Evolutionary conservation across 2,113 vertebrate genomes (phyloP).

Genomic region (Psittacula cyanocephala): DNA sequence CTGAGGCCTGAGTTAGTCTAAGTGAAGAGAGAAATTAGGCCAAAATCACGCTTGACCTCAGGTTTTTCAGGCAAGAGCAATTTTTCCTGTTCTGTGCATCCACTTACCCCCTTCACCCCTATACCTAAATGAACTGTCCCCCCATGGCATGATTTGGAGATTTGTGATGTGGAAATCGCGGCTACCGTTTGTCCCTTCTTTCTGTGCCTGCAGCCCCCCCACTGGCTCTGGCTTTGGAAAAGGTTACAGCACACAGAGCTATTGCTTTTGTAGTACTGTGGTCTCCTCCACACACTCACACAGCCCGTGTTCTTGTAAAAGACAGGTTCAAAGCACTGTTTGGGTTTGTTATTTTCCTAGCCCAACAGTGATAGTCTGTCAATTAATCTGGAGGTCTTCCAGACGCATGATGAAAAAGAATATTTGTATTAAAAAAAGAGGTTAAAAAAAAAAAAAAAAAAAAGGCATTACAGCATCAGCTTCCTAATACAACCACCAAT

Average conservation of each 20-base stretch:
- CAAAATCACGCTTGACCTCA: background rate
- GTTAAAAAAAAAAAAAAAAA: background rate
- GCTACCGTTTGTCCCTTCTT: rapidly evolving
- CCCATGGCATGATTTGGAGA: rapidly evolving
- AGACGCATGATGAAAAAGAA: background rate
- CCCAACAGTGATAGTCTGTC: background rate
- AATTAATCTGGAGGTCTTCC: background rate
- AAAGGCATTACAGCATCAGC: rapidly evolving
- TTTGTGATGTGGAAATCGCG: rapidly evolving
- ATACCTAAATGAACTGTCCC: background rate
- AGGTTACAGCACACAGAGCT: rapidly evolving
- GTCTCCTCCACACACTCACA: background rate
- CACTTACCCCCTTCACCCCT: background rate
- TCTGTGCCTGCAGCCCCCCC: background rate
- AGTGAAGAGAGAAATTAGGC: background rate
- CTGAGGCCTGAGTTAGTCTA: background rate
- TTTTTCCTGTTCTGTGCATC: background rate
- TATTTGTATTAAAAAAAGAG: background rate
- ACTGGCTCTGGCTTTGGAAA: background rate
- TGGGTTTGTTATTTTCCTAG: background rate
- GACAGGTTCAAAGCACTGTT: rapidly evolving
- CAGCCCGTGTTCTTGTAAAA: rapidly evolving
- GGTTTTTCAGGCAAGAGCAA: background rate
- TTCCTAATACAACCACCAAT: background rate
- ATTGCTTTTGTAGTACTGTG: background rate